A percentile compares a stretch with the other conserved stretches of the same genome.
phyloP scores from a whole-genome alignment of 30 jellyfish, hydroid and myxozoan genomes.

The Turritopsis rubra region DNA sequence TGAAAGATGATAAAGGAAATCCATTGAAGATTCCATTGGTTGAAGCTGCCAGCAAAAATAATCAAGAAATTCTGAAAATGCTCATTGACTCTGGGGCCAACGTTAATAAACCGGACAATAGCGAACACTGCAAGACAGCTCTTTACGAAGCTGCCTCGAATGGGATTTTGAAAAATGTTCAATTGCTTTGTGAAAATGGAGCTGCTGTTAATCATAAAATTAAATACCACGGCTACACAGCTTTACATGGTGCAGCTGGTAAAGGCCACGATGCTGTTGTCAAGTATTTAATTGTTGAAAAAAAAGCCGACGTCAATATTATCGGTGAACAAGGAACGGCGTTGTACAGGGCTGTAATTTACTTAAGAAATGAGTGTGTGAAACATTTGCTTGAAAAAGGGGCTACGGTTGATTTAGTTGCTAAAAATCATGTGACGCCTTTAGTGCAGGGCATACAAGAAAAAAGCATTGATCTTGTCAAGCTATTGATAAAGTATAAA shows the following conservation, averaged over 20 bases:
- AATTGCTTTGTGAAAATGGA: constrained; percentile 1
- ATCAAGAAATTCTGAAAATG: neutral
- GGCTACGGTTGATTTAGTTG: neutral
- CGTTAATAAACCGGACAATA: constrained; percentile 9
- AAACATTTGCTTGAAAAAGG: constrained; percentile 4
- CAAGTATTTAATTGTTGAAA: constrained; percentile 23
- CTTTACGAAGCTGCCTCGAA: constrained; percentile 7
- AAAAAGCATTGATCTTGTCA: neutral
- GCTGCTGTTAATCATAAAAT: neutral
- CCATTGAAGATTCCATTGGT: neutral
- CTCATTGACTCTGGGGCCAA: constrained; percentile 10
- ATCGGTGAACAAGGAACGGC: neutral
- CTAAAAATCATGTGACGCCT: neutral
- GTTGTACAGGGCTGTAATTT: neutral
- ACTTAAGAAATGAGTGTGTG: neutral
- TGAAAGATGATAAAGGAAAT: neutral
- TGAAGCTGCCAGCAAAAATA: neutral
- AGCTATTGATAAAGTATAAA: neutral
- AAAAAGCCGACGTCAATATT: neutral
- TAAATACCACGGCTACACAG: constrained; percentile 80
- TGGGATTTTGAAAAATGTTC: neutral
- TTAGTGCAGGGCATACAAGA: neutral
- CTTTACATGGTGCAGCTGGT: constrained; percentile 89
- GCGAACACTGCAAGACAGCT: constrained; percentile 1
- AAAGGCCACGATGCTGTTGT: constrained; percentile 64